Evolutionary conservation across 2,888 invertebrate species (phyloP), one percentile per base, ranked within the genome.

Genomic region (Pterostichus niger): DNA sequence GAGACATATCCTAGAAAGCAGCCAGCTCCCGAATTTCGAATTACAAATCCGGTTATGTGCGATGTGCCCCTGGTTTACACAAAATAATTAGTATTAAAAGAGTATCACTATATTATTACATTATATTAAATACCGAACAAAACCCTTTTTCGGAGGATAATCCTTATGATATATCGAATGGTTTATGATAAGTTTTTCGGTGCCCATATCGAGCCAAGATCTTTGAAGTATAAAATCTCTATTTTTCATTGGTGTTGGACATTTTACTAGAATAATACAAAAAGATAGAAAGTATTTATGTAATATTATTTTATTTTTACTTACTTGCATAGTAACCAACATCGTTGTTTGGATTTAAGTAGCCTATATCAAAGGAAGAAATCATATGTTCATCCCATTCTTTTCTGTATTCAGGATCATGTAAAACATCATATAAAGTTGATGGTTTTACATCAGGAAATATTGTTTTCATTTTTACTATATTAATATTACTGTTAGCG

Each of bases 361-460:
- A 95, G 7, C 97, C 97, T 84, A 98, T 96, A 89, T 97, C 97
- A 87, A 94, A 94, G 0, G 96, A 95, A 68, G 95, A 94, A 85
- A 96, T 91, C 96, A 98, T 97, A 89, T 97, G 95, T 73, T 95
- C 95, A 90, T 98, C 98, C 98, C 98, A 98, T 85, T 95, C 94
- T 87, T 95, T 95, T 84, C 97, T 91, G 90, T 96, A 97, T 87
- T 95, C 95, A 0, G 97, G 96, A 91, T 98, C 98, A 89, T 97
- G 97, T 46, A 98, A 92, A 56, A 97, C 97, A 89, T 98, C 97
- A 90, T 97, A 98, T 86, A 97, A 89, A 0, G 94, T 93, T 85
- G 93, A 93, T 11, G 96, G 94, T 83, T 93, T 91, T 85, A 97
- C 93, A 88, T 96, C 96, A 24, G 92, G 91, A 89, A 96, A 96